Evolutionary conservation across 2,113 vertebrate species (phyloP).

Genomic region (Notarius quadriscutis): DNA sequence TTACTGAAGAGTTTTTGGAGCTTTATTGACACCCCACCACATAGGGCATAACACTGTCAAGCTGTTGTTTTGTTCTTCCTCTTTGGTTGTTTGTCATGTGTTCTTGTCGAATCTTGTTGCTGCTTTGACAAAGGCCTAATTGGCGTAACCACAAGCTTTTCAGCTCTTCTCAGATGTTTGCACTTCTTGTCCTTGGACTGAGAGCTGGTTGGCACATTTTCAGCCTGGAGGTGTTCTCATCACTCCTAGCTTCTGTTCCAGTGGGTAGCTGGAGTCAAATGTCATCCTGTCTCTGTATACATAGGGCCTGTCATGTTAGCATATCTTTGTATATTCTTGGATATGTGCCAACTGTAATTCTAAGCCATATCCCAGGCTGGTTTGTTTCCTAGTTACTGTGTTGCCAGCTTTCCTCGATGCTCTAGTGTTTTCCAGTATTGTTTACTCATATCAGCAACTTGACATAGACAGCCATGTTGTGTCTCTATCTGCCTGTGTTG

Average conservation of each 20-base stretch:
- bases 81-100: not conserved
- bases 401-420: not conserved
- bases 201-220: not conserved
- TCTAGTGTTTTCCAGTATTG: not conserved
- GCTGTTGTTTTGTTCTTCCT: not conserved
- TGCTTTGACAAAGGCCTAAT: not conserved
- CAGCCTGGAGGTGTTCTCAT: not conserved
- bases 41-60: not conserved
- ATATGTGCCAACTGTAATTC: not conserved
- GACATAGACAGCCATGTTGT: not conserved
- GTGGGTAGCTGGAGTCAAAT: not conserved
- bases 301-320: not conserved
- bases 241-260: not conserved
- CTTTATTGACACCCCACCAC: not conserved
- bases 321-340: not conserved
- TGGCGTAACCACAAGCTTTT: not conserved
- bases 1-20: not conserved
- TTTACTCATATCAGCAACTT: not conserved
- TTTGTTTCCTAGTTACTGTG: not conserved
- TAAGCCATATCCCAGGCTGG: not conserved
- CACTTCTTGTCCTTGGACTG: not conserved
- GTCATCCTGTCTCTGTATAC: constrained; percentile 1
- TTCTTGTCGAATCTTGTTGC: not conserved
- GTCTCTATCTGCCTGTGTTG: not conserved
- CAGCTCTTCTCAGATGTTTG: not conserved